Base-by-base conservation (phyloP, 2,113 vertebrate species). In the Atherinomorus stipes region DNA sequence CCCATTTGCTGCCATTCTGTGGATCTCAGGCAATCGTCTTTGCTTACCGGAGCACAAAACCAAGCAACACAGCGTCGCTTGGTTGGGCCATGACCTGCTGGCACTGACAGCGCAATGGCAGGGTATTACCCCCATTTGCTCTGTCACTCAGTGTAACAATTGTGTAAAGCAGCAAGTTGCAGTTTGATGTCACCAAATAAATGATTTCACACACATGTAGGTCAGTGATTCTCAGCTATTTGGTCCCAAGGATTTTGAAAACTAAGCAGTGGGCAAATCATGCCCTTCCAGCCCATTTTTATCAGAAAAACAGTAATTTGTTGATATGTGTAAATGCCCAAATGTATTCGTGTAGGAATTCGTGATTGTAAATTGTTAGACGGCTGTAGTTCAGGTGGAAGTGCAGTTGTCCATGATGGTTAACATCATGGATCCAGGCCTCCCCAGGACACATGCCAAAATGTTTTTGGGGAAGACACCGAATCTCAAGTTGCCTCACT, bases 11-110 rank as follows among this genome's bases (percentile, higher is more conserved):
- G 51, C 37, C 18, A 1, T 26, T 57, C 25, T 19, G 50, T 63
- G 40, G 10, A 49, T 58, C 28, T 40, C 53, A 37, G 11, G 49
- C 53, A 74, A 42, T 60, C 62, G 12, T 23, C 21, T 71, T 64
- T 54, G 4, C 18, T 34, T 53, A 21, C 4, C 51, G 22, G 69
- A 81, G 51, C 80, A 45, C 58, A 42, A 58, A 50, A 58, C 11
- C 7, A 28, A 56, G 63, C 4, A 44, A 57, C 7, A 23, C 15
- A 26, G 19, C 9, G 34, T 66, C 21, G 40, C 31, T 75, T 1
- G 11, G 49, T 12, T 37, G n/a, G 51, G 49, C 60, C 11, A 11
- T 28, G 74, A 64, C 61, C 64, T 64, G 45, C 42, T 1, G 18
- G 34, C 50, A 7, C 34, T 11, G 40, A 26, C 40, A 49, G 31